Evolutionary conservation across 2,113 vertebrate genomes (phyloP).

Genomic region (Dascyllus trimaculatus): DNA sequence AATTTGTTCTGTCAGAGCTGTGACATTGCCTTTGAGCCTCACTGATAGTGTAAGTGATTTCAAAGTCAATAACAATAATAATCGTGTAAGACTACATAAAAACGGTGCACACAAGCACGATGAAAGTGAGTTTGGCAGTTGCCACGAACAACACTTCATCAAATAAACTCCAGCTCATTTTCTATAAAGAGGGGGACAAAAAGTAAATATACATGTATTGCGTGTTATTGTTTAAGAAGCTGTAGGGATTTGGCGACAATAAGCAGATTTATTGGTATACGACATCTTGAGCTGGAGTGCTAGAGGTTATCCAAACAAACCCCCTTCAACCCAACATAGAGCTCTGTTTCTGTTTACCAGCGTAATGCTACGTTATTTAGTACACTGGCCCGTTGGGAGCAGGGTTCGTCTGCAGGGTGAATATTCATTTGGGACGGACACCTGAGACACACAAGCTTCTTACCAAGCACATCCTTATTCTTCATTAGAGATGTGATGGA

Average conservation of each 20-base stretch:
- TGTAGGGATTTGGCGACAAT: constrained; percentile 74
- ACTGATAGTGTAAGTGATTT: not conserved
- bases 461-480: constrained; percentile 30
- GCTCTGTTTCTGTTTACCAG: constrained; percentile 65
- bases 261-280: constrained; percentile 72
- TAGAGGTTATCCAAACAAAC: constrained; percentile 79
- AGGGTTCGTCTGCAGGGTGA: constrained; percentile 82
- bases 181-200: constrained; percentile 18
- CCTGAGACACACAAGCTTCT: constrained; percentile 85
- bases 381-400: constrained; percentile 76
- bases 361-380: constrained; percentile 75
- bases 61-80: not conserved
- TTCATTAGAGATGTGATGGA: constrained; percentile 44
- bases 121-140: not conserved
- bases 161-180: not conserved
- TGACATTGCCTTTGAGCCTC: not conserved
- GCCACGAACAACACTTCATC: not conserved
- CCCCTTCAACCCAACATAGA: constrained; percentile 54
- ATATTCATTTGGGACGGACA: constrained; percentile 91
- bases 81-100: not conserved
- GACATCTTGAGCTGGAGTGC: constrained; percentile 50
- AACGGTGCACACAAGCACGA: not conserved
- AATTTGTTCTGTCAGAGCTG: not conserved
- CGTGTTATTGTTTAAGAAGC: constrained; percentile 68
- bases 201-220: constrained; percentile 26